Base-by-base conservation (phyloP, 23 tunicate genomes). In the Halocynthia aurantium region DNA sequence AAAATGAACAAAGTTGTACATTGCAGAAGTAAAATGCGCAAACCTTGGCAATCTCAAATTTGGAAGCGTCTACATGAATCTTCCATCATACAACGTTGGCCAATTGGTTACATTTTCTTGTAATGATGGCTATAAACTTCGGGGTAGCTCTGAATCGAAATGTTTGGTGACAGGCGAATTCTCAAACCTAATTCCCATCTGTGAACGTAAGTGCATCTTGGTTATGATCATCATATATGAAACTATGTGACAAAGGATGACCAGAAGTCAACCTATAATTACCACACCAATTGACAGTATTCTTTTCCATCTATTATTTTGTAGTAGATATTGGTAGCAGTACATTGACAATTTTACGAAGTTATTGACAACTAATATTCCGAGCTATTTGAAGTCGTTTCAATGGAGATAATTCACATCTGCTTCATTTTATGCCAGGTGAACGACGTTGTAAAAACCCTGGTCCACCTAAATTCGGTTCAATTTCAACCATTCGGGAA, bases 131-230 rank as follows among this genome's bases (percentile, higher is more conserved):
- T 75, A 67, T 53, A 8, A 10, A 61, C 70, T 82, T 21, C 44
- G 49, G 5, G 86, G 86, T 12, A 31, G 22, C 9, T 50, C 80
- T 7, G n/a, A 19, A 18, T 53, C 78, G n/a, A 74, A 62, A 51
- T 80, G 83, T 53, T 40, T 80, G 49, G 76, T 52, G 10, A 8
- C 57, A 7, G 83, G 83, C 69, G 12, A 18, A 9, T 80, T 70
- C 57, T 80, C 76, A 6, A 65, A 69, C 8, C 67, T 31, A 19
- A 6, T 52, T 7, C 75, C 83, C 7, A 57, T 61, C 6, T 80
- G 83, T 52, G 56, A 68, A 68, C 51, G 83, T 80, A 68, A 17
- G 52, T 52, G 0, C 5, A 67, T 17, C n/a, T 15, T 60, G n/a
- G 17, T 1, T 15, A 60, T n/a, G 17, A 60, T 60, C 17, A 15